Evolutionary conservation across 2,797 vertebrate genomes (phyloP), one percentile per base, ranked within the genome.

Genomic region (Trematomus bernacchii): DNA sequence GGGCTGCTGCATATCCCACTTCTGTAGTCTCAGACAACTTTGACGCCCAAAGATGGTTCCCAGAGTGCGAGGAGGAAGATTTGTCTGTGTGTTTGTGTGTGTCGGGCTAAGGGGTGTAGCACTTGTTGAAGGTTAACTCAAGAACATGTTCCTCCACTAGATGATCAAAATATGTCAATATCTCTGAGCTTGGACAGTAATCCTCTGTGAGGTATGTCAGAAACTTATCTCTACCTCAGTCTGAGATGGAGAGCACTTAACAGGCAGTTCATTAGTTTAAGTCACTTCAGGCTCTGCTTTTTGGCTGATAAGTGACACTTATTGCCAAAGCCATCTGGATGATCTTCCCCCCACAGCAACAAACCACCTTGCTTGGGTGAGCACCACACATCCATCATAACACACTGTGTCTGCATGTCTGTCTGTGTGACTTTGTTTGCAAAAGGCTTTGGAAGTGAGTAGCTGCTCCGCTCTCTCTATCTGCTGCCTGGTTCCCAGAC

Each of bases 221-320:
- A 91, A 90, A 87, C 71, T 58, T 88, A 79, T 79, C 74, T 77
- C 59, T 10, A 87, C 90, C 87, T 82, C 62, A 63, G 75, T 66
- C 65, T 75, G 62, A 82, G 88, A 91, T 89, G 84, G 84, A 73
- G 71, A 90, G 81, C 85, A 85, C 85, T 92, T 93, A 93, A 92
- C 89, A 90, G 83, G 76, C 85, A 91, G 79, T 91, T 95, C 91
- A 95, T 94, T 93, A 94, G 79, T 91, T 93, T 88, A 90, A 91
- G 87, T 92, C 93, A 93, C 87, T 90, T 87, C 87, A 89, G 91
- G 91, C 87, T 83, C 86, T 87, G 85, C 76, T 84, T 91, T 92
- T 89, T 73, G 66, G 83, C 85, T 91, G 90, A 95, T 92, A 94
- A 93, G 89, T 94, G 91, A 93, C 88, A 94, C 93, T 92, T 93